These are phyloP conservation scores for Polymixis flavicincta DNA, from an alignment of 2,888 invertebrate species.

Conservation along the genomic window DNA sequence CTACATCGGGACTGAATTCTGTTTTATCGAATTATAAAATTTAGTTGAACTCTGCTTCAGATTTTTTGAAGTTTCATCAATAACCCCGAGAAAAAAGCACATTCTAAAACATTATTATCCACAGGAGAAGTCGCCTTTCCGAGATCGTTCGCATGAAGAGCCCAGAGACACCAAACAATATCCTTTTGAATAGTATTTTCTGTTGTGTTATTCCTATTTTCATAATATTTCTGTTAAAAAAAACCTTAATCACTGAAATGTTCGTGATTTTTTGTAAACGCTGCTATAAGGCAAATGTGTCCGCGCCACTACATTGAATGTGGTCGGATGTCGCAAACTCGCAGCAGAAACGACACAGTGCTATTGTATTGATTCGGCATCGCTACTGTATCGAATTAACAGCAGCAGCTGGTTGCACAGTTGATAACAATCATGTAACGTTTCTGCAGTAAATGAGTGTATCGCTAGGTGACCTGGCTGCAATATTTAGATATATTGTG, in stretches of 20 bases:
- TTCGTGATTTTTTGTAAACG: background rate
- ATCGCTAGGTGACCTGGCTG: background rate
- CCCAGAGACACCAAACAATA: conserved; percentile 95
- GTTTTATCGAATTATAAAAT: background rate
- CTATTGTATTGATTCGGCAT: background rate
- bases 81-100: background rate
- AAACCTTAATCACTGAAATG: background rate
- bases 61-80: background rate
- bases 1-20: background rate
- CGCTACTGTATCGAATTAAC: background rate
- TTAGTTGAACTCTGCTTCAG: background rate
- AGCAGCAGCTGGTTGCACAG: background rate
- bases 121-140: conserved; percentile 95
- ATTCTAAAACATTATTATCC: conserved; percentile 70
- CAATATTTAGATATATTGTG: background rate
- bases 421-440: background rate
- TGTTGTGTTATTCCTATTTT: background rate
- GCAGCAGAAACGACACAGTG: background rate
- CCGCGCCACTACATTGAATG: background rate
- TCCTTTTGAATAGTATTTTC: conserved; percentile 90
- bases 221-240: background rate
- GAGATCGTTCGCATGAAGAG: conserved; percentile 95
- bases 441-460: background rate
- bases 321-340: background rate
- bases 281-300: too few species aligned